Percentiles rank a stretch among this genome's conserved stretches.
These are phyloP conservation scores for Pachliopta kotzebuea DNA, from an alignment of 2,888 invertebrate genomes.

Conservation along the genomic window DNA sequence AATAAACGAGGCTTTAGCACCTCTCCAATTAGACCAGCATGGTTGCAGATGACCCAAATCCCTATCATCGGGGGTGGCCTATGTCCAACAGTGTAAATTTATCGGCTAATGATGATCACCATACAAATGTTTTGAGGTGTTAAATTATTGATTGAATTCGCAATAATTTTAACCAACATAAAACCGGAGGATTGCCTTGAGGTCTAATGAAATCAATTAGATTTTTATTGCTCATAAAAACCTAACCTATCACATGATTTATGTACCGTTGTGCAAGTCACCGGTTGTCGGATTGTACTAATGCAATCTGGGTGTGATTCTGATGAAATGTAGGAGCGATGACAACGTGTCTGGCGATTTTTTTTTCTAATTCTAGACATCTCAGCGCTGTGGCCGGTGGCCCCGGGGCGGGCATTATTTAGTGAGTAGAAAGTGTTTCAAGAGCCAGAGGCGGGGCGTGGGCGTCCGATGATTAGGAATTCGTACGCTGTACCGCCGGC, in stretches of 20 bases:
- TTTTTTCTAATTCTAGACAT: conserved; percentile 5
- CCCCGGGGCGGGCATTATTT: conserved; percentile 28
- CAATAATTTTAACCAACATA: too few species aligned
- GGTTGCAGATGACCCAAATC: too few species aligned
- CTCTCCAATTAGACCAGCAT: too few species aligned
- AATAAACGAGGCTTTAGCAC: too few species aligned
- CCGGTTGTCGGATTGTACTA: too few species aligned
- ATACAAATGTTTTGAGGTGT: too few species aligned
- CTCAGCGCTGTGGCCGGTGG: conserved; percentile 10
- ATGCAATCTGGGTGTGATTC: not conserved
- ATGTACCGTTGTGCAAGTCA: not conserved
- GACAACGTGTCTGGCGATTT: conserved; percentile 8
- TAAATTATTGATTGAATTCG: too few species aligned
- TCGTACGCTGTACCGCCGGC: conserved; percentile 45
- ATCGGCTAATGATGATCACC: too few species aligned
- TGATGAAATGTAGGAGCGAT: conserved; percentile 18
- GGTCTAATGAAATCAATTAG: not conserved
- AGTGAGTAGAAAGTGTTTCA: conserved; percentile 44
- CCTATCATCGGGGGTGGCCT: too few species aligned
- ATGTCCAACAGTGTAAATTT: too few species aligned
- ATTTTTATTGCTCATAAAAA: conserved; percentile 5
- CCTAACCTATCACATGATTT: not conserved
- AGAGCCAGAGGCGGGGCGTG: conserved; percentile 35
- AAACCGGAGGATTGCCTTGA: not conserved
- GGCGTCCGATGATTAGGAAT: conserved; percentile 41